A percentile compares a stretch with the other conserved stretches of the same genome.
These are phyloP conservation scores for Polydrusus cervinus DNA, from an alignment of 2,888 invertebrate species.

Conservation along the genomic window DNA sequence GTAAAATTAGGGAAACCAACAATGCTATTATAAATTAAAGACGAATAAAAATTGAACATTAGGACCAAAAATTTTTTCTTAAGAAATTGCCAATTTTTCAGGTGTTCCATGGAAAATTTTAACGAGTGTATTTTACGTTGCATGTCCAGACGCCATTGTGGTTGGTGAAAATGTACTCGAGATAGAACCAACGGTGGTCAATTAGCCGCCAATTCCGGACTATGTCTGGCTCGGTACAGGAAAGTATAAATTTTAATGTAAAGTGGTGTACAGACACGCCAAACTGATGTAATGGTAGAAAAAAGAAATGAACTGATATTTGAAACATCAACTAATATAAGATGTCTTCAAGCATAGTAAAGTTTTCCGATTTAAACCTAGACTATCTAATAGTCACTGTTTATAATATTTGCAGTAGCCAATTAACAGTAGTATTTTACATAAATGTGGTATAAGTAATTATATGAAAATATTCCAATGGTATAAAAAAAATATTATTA, in stretches of 20 bases:
- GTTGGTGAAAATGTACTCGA: conserved; percentile 54
- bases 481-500: no score
- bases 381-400: no score
- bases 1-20: no score
- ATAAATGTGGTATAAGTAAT: no score
- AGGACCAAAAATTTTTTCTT: conserved; percentile 20
- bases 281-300: conserved; percentile 38
- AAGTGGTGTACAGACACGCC: conserved; percentile 50
- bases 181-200: conserved; percentile 55
- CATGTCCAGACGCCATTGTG: conserved; percentile 53
- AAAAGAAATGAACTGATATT: conserved; percentile 19
- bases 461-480: no score
- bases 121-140: conserved; percentile 45
- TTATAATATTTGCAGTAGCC: background rate
- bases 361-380: background rate
- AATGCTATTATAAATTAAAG: no score
- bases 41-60: background rate
- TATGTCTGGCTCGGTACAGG: conserved; percentile 44
- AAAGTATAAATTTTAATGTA: conserved; percentile 55
- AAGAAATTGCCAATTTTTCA: conserved; percentile 50
- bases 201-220: conserved; percentile 55
- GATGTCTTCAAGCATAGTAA: background rate
- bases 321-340: conserved; percentile 2
- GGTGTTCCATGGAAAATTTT: conserved; percentile 36
- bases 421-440: background rate